phyloP scores from a whole-genome alignment of 1,140 invertebrate genomes.

The Scaptomyza montana region DNA sequence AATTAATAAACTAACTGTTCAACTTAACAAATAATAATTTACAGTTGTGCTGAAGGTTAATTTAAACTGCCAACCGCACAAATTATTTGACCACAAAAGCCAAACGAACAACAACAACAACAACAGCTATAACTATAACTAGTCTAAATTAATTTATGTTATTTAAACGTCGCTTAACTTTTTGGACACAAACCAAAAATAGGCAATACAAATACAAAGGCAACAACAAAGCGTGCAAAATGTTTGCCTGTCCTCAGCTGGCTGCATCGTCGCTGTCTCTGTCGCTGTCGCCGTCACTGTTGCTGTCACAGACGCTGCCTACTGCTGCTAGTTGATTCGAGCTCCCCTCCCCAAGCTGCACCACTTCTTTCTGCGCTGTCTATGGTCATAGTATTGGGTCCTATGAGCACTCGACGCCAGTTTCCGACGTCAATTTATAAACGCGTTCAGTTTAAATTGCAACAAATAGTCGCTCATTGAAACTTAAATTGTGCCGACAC shows the following conservation, averaged over 20 bases:
- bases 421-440: conserved; percentile 80
- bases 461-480: conserved; percentile 82
- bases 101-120: conserved; percentile 29
- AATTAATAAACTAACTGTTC: conserved; percentile 11
- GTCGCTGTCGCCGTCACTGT: conserved; percentile 23
- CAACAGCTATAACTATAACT: conserved; percentile 55
- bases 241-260: conserved; percentile 43
- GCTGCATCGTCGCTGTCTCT: conserved; percentile 13
- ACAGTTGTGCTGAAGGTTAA: conserved; percentile 41
- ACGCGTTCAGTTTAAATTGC: conserved; percentile 81
- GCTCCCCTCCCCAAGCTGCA: not conserved
- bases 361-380: conserved; percentile 20
- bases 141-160: conserved; percentile 76
- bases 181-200: conserved; percentile 47
- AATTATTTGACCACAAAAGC: conserved; percentile 66
- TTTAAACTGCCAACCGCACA: conserved; percentile 63
- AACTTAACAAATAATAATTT: not conserved
- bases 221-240: conserved; percentile 27
- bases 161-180: conserved; percentile 64
- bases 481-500: conserved; percentile 81
- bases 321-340: conserved; percentile 19
- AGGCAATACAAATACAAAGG: conserved; percentile 20
- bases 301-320: conserved; percentile 32
- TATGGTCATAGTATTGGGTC: conserved; percentile 22
- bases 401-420: conserved; percentile 51